Conservation (phyloP, 2,888 invertebrate genomes). For the Germaria angustata region DNA sequence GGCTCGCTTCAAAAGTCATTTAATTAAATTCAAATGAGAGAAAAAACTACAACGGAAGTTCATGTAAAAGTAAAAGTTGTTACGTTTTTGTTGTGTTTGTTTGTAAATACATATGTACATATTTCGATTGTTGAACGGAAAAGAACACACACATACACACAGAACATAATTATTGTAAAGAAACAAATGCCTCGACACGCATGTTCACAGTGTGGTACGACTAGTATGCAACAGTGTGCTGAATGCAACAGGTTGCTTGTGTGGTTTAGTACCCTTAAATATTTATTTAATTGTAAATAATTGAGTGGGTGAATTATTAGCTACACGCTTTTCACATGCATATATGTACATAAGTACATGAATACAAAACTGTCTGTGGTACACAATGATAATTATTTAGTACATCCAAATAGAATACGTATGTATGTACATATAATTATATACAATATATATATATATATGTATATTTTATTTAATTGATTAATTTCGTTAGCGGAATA, state of each 20-base stretch:
- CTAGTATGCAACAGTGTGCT: neutral
- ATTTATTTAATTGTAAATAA: neutral
- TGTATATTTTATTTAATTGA: slow-evolving; percentile 3
- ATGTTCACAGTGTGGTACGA: neutral
- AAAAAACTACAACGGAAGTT: slow-evolving; percentile 30
- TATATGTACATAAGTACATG: neutral
- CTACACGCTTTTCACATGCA: neutral
- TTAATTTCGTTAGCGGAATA: slow-evolving; percentile 4
- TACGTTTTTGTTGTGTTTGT: neutral
- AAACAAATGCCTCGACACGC: slow-evolving; percentile 8
- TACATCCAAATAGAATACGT: too few relatives aligned
- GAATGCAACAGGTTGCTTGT: slow-evolving; percentile 50
- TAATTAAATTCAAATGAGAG: neutral
- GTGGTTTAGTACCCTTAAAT: slow-evolving; percentile 14
- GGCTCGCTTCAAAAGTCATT: slow-evolving; percentile 10
- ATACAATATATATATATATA: neutral
- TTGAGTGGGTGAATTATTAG: slow-evolving; percentile 38
- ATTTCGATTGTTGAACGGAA: slow-evolving; percentile 14
- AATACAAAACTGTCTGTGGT: neutral
- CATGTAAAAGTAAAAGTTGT: slow-evolving; percentile 40
- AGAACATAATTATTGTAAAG: slow-evolving; percentile 16
- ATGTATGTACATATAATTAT: too few relatives aligned
- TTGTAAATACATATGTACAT: slow-evolving; percentile 28
- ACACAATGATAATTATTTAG: neutral
- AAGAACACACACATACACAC: neutral